A percentile compares a stretch with the other conserved stretches of the same genome.
Conservation (phyloP, 2,797 vertebrate genomes). For the Amblyraja radiata region DNA sequence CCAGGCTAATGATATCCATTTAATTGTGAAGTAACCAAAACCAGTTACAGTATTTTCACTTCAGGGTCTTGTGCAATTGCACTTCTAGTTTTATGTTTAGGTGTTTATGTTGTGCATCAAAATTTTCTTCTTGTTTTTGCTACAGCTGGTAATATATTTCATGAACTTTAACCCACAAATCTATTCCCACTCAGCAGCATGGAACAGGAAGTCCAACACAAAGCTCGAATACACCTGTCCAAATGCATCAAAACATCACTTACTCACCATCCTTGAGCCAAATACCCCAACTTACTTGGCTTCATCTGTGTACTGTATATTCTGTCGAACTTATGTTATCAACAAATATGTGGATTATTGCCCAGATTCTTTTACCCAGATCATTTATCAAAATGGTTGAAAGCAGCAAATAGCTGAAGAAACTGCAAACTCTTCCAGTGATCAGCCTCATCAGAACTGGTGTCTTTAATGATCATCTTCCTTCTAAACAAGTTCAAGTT, state of each 20-base stretch:
- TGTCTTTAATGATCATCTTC: not conserved
- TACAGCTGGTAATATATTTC: not conserved
- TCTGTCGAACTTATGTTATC: not conserved
- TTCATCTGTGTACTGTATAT: not conserved
- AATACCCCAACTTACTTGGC: not conserved
- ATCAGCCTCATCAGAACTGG: not conserved
- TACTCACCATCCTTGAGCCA: not conserved
- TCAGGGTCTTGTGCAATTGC: not conserved
- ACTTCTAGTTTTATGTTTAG: not conserved
- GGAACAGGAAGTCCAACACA: not conserved
- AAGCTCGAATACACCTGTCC: not conserved
- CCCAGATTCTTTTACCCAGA: not conserved
- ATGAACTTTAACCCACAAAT: not conserved
- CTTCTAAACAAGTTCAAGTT: not conserved
- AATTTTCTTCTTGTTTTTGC: not conserved
- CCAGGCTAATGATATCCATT: not conserved
- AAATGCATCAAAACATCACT: not conserved
- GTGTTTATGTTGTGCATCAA: not conserved
- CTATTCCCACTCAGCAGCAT: not conserved
- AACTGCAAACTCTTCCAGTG: not conserved
- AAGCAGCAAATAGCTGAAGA: not conserved
- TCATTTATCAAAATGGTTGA: not conserved
- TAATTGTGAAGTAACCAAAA: not conserved
- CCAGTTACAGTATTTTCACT: not conserved
- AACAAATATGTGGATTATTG: not conserved